Percentiles rank a stretch among this genome's conserved stretches.
Conservation (phyloP, 2,113 vertebrate genomes). For the Nipponia nippon region DNA sequence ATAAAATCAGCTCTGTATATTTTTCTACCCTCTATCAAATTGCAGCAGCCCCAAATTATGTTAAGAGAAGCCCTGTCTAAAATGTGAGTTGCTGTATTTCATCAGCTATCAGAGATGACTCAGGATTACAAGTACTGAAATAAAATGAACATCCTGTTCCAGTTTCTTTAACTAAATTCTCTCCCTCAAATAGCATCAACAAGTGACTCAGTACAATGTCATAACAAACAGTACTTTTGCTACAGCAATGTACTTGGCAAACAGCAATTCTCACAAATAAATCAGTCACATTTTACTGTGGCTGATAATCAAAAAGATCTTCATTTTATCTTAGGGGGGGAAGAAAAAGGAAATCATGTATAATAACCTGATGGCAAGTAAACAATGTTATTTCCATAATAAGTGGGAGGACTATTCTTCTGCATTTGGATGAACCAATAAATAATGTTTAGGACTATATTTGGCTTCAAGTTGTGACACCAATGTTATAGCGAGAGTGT, state of each 20-base stretch:
- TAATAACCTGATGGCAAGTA: conserved; percentile 14
- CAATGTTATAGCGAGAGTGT: neutral
- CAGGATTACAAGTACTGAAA: conserved; percentile 41
- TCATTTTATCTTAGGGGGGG: neutral
- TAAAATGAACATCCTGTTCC: conserved; percentile 57
- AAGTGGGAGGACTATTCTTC: neutral
- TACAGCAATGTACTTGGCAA: neutral
- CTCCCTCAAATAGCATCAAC: conserved; percentile 50
- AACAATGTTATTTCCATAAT: conserved; percentile 28
- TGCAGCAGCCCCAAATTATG: neutral
- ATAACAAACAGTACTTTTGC: conserved; percentile 26
- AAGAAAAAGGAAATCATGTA: neutral
- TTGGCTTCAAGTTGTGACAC: neutral
- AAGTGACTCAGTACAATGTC: conserved; percentile 48
- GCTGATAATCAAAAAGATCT: conserved; percentile 33
- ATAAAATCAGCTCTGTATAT: neutral
- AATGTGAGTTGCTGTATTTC: conserved; percentile 7
- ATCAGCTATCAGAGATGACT: conserved; percentile 7
- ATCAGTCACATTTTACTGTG: neutral
- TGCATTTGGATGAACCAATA: conserved; percentile 1
- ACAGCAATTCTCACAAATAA: conserved; percentile 11
- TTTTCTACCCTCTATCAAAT: neutral
- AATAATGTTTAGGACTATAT: neutral
- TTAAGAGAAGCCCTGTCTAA: neutral
- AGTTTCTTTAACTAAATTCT: conserved; percentile 38